phyloP scores from a whole-genome alignment of 2,113 vertebrate species.

The Antechinus flavipes region DNA sequence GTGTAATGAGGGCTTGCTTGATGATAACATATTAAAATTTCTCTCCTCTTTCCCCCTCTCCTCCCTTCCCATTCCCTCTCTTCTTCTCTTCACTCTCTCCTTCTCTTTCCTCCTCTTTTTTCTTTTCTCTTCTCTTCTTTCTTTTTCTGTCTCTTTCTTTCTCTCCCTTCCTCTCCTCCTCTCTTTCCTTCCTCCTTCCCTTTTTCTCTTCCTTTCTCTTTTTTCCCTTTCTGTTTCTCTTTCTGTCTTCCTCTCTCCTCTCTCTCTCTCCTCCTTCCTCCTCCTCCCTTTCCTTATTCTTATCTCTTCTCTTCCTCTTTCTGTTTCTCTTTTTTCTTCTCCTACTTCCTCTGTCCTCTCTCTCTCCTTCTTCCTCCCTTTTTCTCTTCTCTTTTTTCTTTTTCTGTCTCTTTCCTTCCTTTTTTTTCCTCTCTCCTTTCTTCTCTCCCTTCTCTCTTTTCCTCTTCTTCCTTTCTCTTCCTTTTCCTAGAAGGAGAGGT shows the following conservation, averaged over 20 bases:
- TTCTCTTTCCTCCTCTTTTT: neutral
- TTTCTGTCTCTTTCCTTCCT: too few relatives aligned
- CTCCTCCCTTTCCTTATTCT: neutral
- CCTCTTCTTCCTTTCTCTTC: too few relatives aligned
- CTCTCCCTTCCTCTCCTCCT: neutral
- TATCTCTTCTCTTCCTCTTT: neutral
- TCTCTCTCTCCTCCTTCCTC: neutral
- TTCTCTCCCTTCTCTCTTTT: too few relatives aligned
- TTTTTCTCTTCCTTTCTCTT: too few relatives aligned
- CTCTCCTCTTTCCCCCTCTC: too few relatives aligned
- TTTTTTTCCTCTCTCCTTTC: too few relatives aligned
- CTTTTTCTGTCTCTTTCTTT: too few relatives aligned
- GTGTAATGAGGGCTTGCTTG: neutral
- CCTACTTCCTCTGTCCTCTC: neutral
- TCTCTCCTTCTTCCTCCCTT: neutral
- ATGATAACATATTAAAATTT: neutral
- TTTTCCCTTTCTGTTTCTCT: neutral
- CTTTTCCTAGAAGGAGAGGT: conserved; percentile 7
- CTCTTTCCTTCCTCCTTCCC: neutral
- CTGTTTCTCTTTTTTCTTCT: neutral
- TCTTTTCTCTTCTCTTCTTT: neutral
- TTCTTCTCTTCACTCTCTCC: too few relatives aligned
- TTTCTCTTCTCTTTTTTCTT: neutral
- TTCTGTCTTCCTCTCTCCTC: neutral
- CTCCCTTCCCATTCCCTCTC: neutral